phyloP scores from a whole-genome alignment of 2,888 invertebrate species.

The Apocheima hispidaria region DNA sequence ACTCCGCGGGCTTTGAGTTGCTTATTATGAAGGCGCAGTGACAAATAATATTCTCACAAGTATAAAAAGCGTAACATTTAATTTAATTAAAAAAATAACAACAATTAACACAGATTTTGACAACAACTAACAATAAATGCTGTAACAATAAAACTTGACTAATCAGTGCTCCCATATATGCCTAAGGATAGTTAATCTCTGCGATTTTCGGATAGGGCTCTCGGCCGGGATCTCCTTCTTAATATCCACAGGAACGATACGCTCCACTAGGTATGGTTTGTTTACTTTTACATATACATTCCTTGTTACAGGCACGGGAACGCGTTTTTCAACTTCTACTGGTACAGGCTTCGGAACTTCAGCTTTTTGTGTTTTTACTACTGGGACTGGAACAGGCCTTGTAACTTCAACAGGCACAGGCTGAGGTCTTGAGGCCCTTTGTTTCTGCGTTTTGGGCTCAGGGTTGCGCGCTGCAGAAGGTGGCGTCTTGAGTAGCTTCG shows the following conservation, averaged over 20 bases:
- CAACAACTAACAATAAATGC: slow-evolving; percentile 45
- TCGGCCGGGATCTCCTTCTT: slow-evolving; percentile 54
- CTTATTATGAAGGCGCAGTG: not conserved
- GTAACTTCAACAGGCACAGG: slow-evolving; percentile 55
- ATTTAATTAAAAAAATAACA: slow-evolving; percentile 41
- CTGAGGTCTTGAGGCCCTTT: slow-evolving; percentile 6
- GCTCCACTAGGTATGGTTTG: slow-evolving; percentile 56
- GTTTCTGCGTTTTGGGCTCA: slow-evolving; percentile 21
- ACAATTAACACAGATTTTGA: slow-evolving; percentile 40
- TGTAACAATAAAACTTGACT: slow-evolving; percentile 41
- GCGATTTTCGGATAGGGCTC: slow-evolving; percentile 50
- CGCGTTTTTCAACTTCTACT: slow-evolving; percentile 19
- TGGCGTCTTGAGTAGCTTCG: slow-evolving; percentile 51
- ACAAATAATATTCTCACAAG: not conserved
- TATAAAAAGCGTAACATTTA: slow-evolving; percentile 32
- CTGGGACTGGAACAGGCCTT: slow-evolving; percentile 52
- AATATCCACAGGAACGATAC: slow-evolving; percentile 51
- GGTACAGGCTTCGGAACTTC: slow-evolving; percentile 47
- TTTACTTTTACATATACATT: slow-evolving; percentile 59
- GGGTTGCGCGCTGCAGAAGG: slow-evolving; percentile 17
- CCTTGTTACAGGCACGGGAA: slow-evolving; percentile 46
- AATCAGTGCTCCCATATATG: slow-evolving; percentile 66
- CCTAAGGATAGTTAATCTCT: slow-evolving; percentile 59
- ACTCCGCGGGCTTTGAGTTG: not conserved
- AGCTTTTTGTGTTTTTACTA: slow-evolving; percentile 52